Evolutionary conservation across 35 echinoderm and acorn worm species (phyloP).

Genomic region (Anneissia japonica): DNA sequence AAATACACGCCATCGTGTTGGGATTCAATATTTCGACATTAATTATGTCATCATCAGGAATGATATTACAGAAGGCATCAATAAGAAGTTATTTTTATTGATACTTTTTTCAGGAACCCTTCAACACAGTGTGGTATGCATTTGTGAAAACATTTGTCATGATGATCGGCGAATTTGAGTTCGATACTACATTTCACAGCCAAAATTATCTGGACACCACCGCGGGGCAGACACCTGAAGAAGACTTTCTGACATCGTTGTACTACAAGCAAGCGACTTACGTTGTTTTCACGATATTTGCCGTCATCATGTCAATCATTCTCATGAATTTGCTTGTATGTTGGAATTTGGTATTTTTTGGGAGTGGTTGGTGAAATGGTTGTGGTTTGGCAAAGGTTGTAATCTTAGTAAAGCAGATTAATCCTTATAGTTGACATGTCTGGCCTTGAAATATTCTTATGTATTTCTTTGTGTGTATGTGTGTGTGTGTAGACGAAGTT

Average conservation of each 20-base stretch:
- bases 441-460: too few species aligned
- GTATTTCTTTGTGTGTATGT: too few species aligned
- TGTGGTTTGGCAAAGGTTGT: too few species aligned
- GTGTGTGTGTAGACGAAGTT: too few species aligned
- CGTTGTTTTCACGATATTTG: conserved; percentile 65
- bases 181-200: conserved; percentile 78
- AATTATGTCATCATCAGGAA: too few species aligned
- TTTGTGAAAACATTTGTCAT: conserved; percentile 96
- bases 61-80: too few species aligned
- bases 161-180: conserved; percentile 98
- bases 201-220: conserved; percentile 48
- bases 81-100: background rate
- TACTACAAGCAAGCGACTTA: conserved; percentile 73
- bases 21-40: too few species aligned
- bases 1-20: too few species aligned
- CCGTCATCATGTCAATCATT: conserved; percentile 89
- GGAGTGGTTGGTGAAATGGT: too few species aligned
- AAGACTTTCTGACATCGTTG: conserved; percentile 33
- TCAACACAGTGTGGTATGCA: conserved; percentile 57
- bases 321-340: conserved; percentile 99
- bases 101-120: conserved; percentile 52
- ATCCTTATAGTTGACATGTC: too few species aligned
- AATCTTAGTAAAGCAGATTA: too few species aligned
- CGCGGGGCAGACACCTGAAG: background rate
- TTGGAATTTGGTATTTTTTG: background rate